Conservation (phyloP, 1,140 invertebrate species). For the Pectinophora gossypiella region DNA sequence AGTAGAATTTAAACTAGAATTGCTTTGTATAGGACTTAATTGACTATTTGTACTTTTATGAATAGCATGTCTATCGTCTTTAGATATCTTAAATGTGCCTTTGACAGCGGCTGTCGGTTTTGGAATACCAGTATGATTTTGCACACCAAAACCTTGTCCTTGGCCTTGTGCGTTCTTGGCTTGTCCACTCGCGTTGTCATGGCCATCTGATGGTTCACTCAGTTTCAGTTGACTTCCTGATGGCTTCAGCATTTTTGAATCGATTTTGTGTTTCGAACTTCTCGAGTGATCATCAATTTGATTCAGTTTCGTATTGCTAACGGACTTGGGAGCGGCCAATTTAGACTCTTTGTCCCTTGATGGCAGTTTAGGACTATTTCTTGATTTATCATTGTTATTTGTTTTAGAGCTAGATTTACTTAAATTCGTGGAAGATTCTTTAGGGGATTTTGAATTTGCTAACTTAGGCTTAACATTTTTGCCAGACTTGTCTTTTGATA, state of each 20-base stretch:
- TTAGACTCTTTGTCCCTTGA: constrained; percentile 71
- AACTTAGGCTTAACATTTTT: constrained; percentile 71
- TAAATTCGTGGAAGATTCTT: constrained; percentile 54
- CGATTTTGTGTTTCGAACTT: constrained; percentile 48
- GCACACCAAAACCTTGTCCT: constrained; percentile 41
- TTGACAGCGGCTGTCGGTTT: constrained; percentile 94
- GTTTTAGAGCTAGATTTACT: constrained; percentile 51
- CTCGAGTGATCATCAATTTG: constrained; percentile 58
- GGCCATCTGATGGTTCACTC: constrained; percentile 45
- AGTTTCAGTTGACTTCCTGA: constrained; percentile 71
- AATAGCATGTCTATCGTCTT: constrained; percentile 66
- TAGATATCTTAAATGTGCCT: constrained; percentile 84
- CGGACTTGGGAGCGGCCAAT: constrained; percentile 63
- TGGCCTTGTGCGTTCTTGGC: constrained; percentile 23
- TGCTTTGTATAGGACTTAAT: constrained; percentile 75
- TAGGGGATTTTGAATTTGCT: constrained; percentile 54
- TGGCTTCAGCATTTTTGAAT: constrained; percentile 67
- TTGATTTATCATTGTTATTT: constrained; percentile 59
- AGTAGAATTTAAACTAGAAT: constrained; percentile 75
- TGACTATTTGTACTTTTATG: constrained; percentile 70
- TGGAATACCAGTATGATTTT: constrained; percentile 83
- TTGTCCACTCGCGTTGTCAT: constrained; percentile 34
- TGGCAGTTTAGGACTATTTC: constrained; percentile 70
- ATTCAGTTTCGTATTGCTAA: constrained; percentile 68
- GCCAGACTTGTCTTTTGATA: constrained; percentile 64